phyloP scores from a whole-genome alignment of 2,797 vertebrate genomes.

The Tenualosa thibaudeaui region DNA sequence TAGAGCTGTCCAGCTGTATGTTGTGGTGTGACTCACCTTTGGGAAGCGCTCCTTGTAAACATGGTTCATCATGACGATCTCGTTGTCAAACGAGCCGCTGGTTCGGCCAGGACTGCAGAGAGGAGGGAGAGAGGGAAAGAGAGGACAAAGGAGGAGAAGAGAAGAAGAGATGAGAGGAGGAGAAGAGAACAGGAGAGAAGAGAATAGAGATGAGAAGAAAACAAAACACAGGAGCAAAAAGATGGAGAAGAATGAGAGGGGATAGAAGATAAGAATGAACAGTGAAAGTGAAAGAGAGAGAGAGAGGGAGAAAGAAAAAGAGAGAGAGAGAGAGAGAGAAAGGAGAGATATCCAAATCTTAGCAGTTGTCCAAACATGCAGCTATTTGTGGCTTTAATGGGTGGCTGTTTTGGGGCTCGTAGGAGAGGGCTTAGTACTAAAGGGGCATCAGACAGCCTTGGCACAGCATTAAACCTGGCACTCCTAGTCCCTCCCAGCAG shows the following conservation, averaged over 20 bases:
- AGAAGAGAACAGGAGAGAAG: not conserved
- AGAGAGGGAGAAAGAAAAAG: not conserved
- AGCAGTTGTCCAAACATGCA: not conserved
- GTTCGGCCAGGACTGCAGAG: conserved; percentile 86
- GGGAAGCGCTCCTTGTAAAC: conserved; percentile 98
- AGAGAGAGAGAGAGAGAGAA: not conserved
- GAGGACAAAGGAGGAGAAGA: not conserved
- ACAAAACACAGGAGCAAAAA: not conserved
- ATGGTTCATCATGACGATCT: conserved; percentile 98
- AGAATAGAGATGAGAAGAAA: not conserved
- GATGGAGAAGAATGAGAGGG: not conserved
- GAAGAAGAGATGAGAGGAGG: not conserved
- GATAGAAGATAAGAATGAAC: too few species aligned
- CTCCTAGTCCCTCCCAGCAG: too few species aligned
- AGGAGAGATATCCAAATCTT: not conserved
- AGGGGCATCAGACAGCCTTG: not conserved
- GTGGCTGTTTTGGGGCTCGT: not conserved
- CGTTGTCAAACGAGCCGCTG: conserved; percentile 88
- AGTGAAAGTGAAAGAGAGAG: not conserved
- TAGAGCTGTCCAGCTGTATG: not conserved
- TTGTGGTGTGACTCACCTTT: conserved; percentile 78
- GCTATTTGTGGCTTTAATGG: not conserved
- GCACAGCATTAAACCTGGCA: not conserved
- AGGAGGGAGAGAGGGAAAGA: not conserved
- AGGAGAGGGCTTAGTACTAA: not conserved